Conservation (phyloP, 1,140 invertebrate species). For the Sinonovacula constricta region DNA sequence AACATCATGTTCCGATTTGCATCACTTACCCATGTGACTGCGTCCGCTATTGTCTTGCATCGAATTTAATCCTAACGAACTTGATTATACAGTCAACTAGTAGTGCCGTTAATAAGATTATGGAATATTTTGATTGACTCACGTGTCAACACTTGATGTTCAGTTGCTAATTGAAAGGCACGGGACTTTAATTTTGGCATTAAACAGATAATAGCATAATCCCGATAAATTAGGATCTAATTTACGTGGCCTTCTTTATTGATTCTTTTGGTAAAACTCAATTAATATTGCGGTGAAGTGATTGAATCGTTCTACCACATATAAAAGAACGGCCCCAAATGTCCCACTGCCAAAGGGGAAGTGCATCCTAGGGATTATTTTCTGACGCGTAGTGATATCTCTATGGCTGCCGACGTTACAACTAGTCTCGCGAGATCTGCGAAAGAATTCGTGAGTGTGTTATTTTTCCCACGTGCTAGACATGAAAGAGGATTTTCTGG, state of each 20-base stretch:
- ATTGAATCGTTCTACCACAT: neutral
- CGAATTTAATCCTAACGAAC: no score
- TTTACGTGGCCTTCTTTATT: slow-evolving; percentile 34
- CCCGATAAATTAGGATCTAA: slow-evolving; percentile 42
- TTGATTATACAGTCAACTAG: no score
- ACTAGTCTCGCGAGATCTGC: no score
- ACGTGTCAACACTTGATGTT: neutral
- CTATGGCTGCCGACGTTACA: no score
- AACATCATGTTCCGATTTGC: no score
- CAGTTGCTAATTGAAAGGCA: neutral
- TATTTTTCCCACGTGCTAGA: no score
- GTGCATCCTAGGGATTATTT: slow-evolving; percentile 30
- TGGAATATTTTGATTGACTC: neutral
- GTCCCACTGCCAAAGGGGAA: no score
- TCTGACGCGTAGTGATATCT: slow-evolving; percentile 2
- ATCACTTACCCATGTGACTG: no score
- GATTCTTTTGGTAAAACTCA: slow-evolving; percentile 21
- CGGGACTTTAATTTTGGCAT: neutral
- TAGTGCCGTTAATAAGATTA: neutral
- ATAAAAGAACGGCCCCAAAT: no score
- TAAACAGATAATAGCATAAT: slow-evolving; percentile 3
- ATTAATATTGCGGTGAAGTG: slow-evolving; percentile 35
- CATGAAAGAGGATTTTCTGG: no score
- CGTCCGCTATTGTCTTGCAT: no score
- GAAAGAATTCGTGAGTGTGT: no score